Evolutionary conservation across 2,888 invertebrate species (phyloP), one percentile per base, ranked within the genome.

Genomic region (Drosophila pseudotakahashii): DNA sequence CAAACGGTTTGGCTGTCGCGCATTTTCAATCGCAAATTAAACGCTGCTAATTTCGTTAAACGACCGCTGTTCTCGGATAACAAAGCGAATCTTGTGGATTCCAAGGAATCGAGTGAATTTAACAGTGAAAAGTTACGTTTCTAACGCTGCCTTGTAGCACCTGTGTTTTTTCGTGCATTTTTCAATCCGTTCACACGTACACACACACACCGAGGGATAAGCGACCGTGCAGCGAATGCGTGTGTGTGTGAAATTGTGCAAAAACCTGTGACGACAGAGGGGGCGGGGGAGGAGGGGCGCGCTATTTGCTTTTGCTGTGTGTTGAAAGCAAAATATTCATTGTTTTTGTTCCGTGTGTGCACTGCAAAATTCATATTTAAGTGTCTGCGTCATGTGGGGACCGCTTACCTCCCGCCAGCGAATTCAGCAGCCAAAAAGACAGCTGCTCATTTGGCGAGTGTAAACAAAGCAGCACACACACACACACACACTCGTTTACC

Each of bases 261-360:
- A 88, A 84, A 89, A 85, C 77, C 64, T 84, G 88, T 88, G 85
- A 88, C 88, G 89, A 82, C 73, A 75, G 71, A 67, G 58, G 52
- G 60, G 52, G 69, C 48, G 74, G n/a, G 41, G 39, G 42, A 26
- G 54, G 50, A 50, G 45, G 67, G 50, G 48, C 26, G 26, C 26
- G 26, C 19, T 32, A 16, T 26, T 26, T 26, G 26, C 26, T 42
- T 52, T 55, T n/a, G 47, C 47, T 66, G 75, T 34, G 32, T 34
- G 34, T 75, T 70, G 80, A 78, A 77, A 73, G 63, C 73, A 55
- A 55, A 47, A 47, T 26, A 64, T 57, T 58, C 50, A 45, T 59
- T 63, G 59, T 52, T 47, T 58, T 60, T 26, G 26, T 69, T 14
- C 16, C 19, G 53, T 67, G 53, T 57, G 61, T 37, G 64, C 67